Percentiles rank a stretch among this genome's conserved stretches.
These are phyloP conservation scores for Hemichromis elongatus DNA, from an alignment of 2,113 vertebrate genomes.

Conservation along the genomic window DNA sequence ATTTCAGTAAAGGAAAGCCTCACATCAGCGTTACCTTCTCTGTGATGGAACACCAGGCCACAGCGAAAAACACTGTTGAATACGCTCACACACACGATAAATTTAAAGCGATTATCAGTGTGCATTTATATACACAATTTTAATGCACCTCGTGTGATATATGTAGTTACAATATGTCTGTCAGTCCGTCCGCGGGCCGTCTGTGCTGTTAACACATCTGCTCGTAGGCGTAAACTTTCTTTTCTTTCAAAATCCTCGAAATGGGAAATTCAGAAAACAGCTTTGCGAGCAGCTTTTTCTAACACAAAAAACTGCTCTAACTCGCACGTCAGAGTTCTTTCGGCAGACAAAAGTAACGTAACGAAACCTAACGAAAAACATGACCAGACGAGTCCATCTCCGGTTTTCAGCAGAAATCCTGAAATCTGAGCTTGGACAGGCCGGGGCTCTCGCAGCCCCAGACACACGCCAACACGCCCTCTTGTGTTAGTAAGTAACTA, in stretches of 20 bases:
- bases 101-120: background rate
- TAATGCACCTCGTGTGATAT: background rate
- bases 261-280: background rate
- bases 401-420: background rate
- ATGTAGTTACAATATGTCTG: background rate
- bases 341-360: too few species aligned
- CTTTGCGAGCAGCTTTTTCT: too few species aligned
- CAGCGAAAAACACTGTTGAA: background rate
- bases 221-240: background rate
- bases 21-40: background rate
- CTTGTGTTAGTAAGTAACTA: conserved; percentile 55
- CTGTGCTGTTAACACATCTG: background rate
- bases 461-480: conserved; percentile 66
- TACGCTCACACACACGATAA: background rate
- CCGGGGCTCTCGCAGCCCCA: background rate
- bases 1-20: background rate
- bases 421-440: background rate
- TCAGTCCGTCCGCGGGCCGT: background rate
- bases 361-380: background rate
- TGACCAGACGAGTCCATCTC: background rate
- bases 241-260: background rate
- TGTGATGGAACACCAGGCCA: background rate
- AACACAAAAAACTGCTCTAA: background rate
- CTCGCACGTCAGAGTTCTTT: accelerated
- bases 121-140: background rate